Evolutionary conservation across 2,113 vertebrate species (phyloP).

Genomic region (Arvicanthis niloticus): DNA sequence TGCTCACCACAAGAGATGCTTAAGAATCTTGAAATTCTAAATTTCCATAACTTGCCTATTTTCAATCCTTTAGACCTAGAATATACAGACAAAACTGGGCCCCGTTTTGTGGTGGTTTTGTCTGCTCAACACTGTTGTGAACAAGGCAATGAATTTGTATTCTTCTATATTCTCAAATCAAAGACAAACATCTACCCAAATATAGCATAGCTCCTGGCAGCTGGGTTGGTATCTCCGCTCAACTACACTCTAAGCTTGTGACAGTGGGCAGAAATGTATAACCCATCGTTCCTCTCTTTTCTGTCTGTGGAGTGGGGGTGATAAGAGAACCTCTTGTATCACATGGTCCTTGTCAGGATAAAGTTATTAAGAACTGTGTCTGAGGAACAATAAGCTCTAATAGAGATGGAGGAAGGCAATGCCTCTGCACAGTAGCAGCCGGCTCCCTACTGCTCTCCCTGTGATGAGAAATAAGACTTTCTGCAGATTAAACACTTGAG

Average conservation of each 20-base stretch:
- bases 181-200: neutral
- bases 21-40: neutral
- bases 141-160: neutral
- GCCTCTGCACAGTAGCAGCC: fast-evolving
- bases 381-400: neutral
- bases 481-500: neutral
- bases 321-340: neutral
- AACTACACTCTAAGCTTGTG: neutral
- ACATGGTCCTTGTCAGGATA: neutral
- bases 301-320: neutral
- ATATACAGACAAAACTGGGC: neutral
- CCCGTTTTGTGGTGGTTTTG: neutral
- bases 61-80: neutral
- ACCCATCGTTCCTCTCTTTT: neutral
- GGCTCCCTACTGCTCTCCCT: neutral
- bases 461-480: neutral
- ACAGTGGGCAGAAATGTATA: neutral
- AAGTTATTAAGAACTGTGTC: neutral
- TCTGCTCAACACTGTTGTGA: neutral
- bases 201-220: fast-evolving
- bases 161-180: neutral
- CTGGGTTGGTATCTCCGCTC: neutral
- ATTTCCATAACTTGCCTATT: neutral
- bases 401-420: fast-evolving
- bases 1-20: neutral